Base-by-base conservation (phyloP, 1,140 invertebrate genomes). In the Apis florea region DNA sequence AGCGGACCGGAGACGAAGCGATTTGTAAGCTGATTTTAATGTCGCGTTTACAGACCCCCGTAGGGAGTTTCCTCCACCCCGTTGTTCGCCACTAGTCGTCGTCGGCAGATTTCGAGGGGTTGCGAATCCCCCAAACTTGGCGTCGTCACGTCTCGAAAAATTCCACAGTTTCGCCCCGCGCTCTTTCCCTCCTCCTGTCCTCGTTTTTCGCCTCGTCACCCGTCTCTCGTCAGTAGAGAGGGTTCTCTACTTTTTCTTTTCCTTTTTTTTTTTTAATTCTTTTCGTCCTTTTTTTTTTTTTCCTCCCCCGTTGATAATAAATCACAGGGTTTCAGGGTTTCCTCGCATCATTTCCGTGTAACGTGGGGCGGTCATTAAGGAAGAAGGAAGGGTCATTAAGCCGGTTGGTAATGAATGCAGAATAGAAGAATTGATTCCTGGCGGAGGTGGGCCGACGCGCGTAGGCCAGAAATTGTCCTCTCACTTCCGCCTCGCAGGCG, bases 1-100 rank as follows among this genome's bases (percentile, higher is more conserved):
- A 76, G 63, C 69, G 82, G 83, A 86, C 63, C 31, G 80, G 82
- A 13, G 86, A 83, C 86, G 83, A 82, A 88, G 79, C 89, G 87
- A 89, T 89, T 89, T 89, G 89, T 90, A 89, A 90, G 89, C 87
- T 90, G 89, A 90, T 89, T 90, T 90, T 90, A 90, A 90, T 90
- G 85, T 89, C 87, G 82, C 87, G 89, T 90, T 90, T 90, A 89
- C 88, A 89, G 88, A 89, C 70, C 68, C 67, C 80, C 88, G 49
- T 77, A 61, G 82, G 74, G 81, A 47, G 58, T 74, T 74, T 71
- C 49, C 66, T 31, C 26, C 61, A 64, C 66, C 13, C 61, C 51
- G 31, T 67, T 53, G 71, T 69, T 56, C 53, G 71, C 51, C 24
- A 72, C 51, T 2, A 61, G 59, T 68, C 68, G 51, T 70, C 61